Base-by-base conservation (phyloP, 2,888 invertebrate genomes). In the Philereme vetulata region DNA sequence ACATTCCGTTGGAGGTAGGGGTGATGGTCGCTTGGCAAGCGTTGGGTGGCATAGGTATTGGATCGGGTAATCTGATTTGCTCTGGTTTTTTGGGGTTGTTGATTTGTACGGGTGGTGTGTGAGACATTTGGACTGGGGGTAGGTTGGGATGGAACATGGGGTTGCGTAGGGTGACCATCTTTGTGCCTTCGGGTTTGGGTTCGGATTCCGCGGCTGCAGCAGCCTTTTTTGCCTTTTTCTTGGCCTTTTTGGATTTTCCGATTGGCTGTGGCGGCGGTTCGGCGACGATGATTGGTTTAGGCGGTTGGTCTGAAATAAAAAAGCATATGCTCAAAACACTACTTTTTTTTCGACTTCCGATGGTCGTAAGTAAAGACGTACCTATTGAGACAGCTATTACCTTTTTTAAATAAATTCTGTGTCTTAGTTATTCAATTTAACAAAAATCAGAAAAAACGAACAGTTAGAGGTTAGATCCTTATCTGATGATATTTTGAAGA, bases 111-210 rank as follows among this genome's bases (percentile, higher is more conserved):
- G 61, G 65, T 47, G 67, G 33, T 8, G 58, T 49, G 32, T 34
- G 83, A 0, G 85, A 77, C 5, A 86, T 70, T 52, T 89, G 86
- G 0, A 88, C 88, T 0, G 88, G 82, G 0, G 90, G 90, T 9
- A 93, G 64, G 66, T 93, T 93, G 0, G 94, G 93, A 43, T 95
- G 95, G 84, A 96, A 96, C 89, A 96, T 95, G 0, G 96, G 96
- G 85, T 96, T 96, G 11, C 96, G 93, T 4, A 96, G 91, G 0
- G 96, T 96, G 51, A 96, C 95, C 94, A 96, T 96, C 68, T 95
- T 94, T 57, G 94, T 90, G 0, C 88, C 87, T 0, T 90, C 86
- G 0, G 78, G 72, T 46, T 87, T 85, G 5, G 71, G 4, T 0
- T 52, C 44, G 7, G 38, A 38, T 4, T 84, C 82, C 0, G 90